Conservation (phyloP, 2,113 vertebrate species). For the Mola mola region DNA sequence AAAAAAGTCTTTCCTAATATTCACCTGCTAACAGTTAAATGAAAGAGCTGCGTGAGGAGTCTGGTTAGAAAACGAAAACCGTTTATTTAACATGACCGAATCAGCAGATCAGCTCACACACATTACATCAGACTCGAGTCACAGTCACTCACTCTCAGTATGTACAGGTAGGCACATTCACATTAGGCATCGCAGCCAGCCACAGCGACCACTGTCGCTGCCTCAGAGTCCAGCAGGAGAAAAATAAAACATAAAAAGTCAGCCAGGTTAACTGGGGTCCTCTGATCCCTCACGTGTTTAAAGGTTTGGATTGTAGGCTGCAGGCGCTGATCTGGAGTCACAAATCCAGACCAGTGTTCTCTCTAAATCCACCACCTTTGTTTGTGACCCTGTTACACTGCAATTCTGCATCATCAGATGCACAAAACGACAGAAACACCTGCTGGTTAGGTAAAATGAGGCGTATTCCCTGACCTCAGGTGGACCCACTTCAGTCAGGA, state of each 20-base stretch:
- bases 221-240: slow-evolving; percentile 49
- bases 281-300: slow-evolving; percentile 31
- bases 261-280: slow-evolving; percentile 11
- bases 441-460: no score
- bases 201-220: slow-evolving; percentile 54
- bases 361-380: background rate
- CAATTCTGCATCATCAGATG: no score
- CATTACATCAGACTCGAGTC: slow-evolving; percentile 66
- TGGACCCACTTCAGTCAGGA: background rate
- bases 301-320: slow-evolving; percentile 31
- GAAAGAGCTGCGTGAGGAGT: background rate
- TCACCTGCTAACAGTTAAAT: background rate
- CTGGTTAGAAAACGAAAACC: slow-evolving; percentile 72
- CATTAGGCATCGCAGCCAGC: slow-evolving; percentile 62
- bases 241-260: background rate
- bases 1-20: no score
- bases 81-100: slow-evolving; percentile 75
- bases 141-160: slow-evolving; percentile 74
- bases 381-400: no score
- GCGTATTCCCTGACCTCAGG: no score
- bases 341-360: slow-evolving; percentile 1
- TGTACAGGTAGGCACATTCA: slow-evolving; percentile 81
- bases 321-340: no score
- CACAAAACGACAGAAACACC: no score
- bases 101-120: slow-evolving; percentile 69